Base-by-base conservation (phyloP, 37 sponge, comb jelly and placozoan species). In the Diacarnus erythraeanus region DNA sequence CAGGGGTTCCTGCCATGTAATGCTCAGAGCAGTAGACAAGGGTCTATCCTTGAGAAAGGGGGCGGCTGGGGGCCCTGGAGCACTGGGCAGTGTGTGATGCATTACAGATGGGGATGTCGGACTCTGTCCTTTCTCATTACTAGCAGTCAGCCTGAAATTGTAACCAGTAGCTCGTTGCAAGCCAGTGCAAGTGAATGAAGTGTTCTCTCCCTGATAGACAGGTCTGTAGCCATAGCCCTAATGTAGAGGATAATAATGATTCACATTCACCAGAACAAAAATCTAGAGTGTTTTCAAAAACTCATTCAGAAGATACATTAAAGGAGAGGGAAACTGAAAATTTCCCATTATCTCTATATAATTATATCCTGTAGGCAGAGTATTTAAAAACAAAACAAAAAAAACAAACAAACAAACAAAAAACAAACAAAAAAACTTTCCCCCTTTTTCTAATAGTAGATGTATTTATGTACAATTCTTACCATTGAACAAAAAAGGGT, bases 171-270 rank as follows among this genome's bases (percentile, higher is more conserved):
- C 71, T 2, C 79, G 78, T 34, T 74, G 57, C 2, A 91, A 87
- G 23, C 70, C 64, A 51, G 38, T 42, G 58, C 87, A 83, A 8
- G 63, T 73, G 76, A 60, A 79, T 33, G 38, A 15, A 17, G 34
- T 0, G 35, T 82, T 83, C 21, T 78, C 83, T 22, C 84, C 87
- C 26, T 86, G 88, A 41, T 86, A 91, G 29, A 83, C 83, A 0
- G 84, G 83, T n/a, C 80, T 36, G 72, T 83, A 91, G 26, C 91
- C 91, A 75, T 91, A 83, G 33, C 91, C 91, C 91, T 90, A 34
- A 4, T 38, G 30, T 26, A 18, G 58, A 54, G 59, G 27, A 3
- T 21, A 72, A 30, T 29, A 54, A 51, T 54, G 27, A 43, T 43
- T 4, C 8, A 4, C 41, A 27, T 42, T n/a, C n/a, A n/a, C n/a